Base-by-base conservation (phyloP, 2,113 vertebrate genomes). In the Amblyopsis rosae region DNA sequence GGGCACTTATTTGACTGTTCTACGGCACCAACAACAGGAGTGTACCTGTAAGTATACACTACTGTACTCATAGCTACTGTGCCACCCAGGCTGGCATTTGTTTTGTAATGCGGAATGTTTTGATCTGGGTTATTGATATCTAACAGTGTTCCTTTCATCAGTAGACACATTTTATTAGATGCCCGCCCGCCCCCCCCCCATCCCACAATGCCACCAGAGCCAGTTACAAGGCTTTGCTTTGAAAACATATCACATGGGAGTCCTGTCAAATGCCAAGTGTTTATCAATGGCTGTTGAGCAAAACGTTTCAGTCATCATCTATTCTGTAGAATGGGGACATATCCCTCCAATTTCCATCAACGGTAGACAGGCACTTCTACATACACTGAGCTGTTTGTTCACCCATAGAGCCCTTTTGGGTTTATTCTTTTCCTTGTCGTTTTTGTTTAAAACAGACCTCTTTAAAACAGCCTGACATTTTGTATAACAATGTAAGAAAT, bases 301-400 rank as follows among this genome's bases (percentile, higher is more conserved):
- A 65, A 73, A 80, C 63, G 41, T 54, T 75, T 35, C 74, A 80
- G 84, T 86, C 69, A 79, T 55, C 19, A 41, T 77, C 60, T 76
- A 64, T 80, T 88, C 75, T 64, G 75, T 73, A 76, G 80, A 90
- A 79, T 76, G 60, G 83, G 79, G 71, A 78, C 58, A 57, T 56
- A 65, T 65, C 72, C 49, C 78, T 91, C 67, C 73, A 83, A 84
- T 90, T 86, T 86, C 74, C 78, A 82, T 92, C 86, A 86, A 66
- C 5, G 70, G 79, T 81, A 62, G 65, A 64, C 58, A 74, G 65
- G 26, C 75, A 82, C 61, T 63, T 32, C 26, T 16, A 15, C 12
- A 12, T 12, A 53, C 13, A 53, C 50, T 53, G 50, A 15, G 50
- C 12, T 12, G 26, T 26, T 26, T 26, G 26, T 26, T 26, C 2